Base-by-base conservation (phyloP, 2,113 vertebrate species). In the Crypturellus undulatus region DNA sequence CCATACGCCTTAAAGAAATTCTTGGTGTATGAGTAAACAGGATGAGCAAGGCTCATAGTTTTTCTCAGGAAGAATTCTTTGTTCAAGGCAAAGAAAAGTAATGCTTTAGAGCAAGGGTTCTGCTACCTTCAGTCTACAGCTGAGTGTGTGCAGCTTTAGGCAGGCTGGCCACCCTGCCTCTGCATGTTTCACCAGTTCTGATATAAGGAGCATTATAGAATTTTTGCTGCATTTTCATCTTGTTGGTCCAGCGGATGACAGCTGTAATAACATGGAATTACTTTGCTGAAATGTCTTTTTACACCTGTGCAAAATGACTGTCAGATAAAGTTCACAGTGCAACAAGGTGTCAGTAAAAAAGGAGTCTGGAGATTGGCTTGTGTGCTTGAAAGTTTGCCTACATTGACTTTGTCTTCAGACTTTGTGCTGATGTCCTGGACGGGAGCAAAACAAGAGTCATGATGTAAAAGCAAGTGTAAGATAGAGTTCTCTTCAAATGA, bases 381-480 rank as follows among this genome's bases (percentile, higher is more conserved):
- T 77, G 49, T 83, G 45, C 45, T 42, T 94, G 72, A 85, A 92
- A 88, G 30, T 15, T 75, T 83, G 76, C 58, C 72, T 82, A 28
- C 58, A 43, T 86, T 87, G 72, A 90, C 59, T 91, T 87, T 92
- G 72, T 88, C 67, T 92, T 47, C 60, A 91, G 76, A 83, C 56
- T 73, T 87, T 89, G 83, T 71, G 92, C 80, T 79, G 38, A 65
- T 87, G 83, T 71, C 94, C 80, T 79, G 38, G 65, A 62, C 19
- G 87, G 36, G 79, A 64, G 76, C 75, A 82, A n/a, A 91, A 84
- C 19, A 90, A 45, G 52, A 60, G 60, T 36, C 26, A 10, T 25
- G 5, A 13, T 87, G 28, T 76, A 93, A 93, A 92, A 78, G 45
- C 22, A 75, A 38, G 71, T 71, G 47, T 28, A 84, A 71, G 65